Evolutionary conservation across 2,113 vertebrate genomes (phyloP), one percentile per base, ranked within the genome.

Genomic region (Zapus hudsonius): DNA sequence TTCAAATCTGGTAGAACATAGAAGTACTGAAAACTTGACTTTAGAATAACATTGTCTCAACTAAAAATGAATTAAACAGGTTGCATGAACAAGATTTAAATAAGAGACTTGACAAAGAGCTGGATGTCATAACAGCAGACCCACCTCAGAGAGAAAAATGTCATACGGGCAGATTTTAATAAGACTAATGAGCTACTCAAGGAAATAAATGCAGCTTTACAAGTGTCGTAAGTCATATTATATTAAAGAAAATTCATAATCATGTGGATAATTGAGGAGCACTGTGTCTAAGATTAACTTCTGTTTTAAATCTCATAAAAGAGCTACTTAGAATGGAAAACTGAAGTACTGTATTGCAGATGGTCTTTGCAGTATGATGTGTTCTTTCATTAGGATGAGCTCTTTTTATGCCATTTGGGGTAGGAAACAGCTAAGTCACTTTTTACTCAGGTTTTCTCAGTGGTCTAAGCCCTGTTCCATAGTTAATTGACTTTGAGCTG

Each of bases 111-210:
- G 99, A 99, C 97, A 98, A 99, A 97, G 99, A 99, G 97, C 97
- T 99, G 96, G 97, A 98, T 95, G 99, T 99, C 97, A 97, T 99
- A 98, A 99, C 98, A 97, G 98, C 98, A 92, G 97, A 98, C 94
- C 94, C 99, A 99, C 98, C 98, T 98, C 98, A 98, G 99, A 97
- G 99, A 99, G 96, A 99, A 99, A 91, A 99, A 99, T 98, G 99
- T 98, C 98, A 99, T 99, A 99, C 98, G 99, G 98, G 98, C 98
- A 70, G 99, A 99, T 98, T 99, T 99, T 98, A 99, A 99, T 99
- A 99, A 99, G 97, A 99, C 99, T 96, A 99, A 99, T 98, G 99
- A 99, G 96, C 98, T 99, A 91, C 99, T 99, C 95, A 99, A 99
- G 98, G 99, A 99, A 98, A 99, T 99, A 98, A 99, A 99, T 98